Conservation (phyloP, 1,140 invertebrate species). For the Hyles vespertilio region DNA sequence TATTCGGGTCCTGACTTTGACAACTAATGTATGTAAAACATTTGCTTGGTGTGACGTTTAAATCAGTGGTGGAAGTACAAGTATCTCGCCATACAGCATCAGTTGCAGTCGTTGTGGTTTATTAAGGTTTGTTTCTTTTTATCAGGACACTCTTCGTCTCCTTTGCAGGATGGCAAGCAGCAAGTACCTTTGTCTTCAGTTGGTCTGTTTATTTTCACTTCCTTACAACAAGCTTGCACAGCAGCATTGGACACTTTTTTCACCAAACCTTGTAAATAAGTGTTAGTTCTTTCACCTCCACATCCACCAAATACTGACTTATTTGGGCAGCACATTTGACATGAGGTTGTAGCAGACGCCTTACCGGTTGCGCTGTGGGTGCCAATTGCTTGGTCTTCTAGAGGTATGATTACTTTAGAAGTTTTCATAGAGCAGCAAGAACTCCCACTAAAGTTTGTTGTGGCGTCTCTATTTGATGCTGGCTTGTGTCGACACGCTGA, state of each 20-base stretch:
- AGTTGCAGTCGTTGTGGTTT: neutral
- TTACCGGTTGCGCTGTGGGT: too few species aligned
- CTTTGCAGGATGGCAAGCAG: neutral
- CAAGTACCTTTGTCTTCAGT: neutral
- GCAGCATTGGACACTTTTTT: neutral
- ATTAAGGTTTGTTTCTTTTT: neutral
- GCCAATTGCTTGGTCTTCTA: too few species aligned
- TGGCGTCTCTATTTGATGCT: neutral
- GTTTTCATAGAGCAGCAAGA: neutral
- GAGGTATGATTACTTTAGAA: constrained; percentile 1
- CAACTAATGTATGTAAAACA: neutral
- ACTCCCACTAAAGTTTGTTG: neutral
- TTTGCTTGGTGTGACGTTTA: constrained; percentile 1
- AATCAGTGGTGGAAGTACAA: constrained; percentile 9
- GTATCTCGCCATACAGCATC: constrained; percentile 8
- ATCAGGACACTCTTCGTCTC: neutral
- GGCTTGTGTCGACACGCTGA: constrained; percentile 1
- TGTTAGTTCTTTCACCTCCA: neutral
- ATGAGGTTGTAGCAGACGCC: neutral
- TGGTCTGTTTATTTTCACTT: constrained; percentile 1
- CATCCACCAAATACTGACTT: neutral
- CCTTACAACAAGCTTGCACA: constrained; percentile 2
- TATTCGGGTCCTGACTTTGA: neutral
- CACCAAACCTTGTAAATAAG: too few species aligned
- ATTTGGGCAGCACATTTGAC: constrained; percentile 5